Base-by-base conservation (phyloP, 2,888 invertebrate genomes). In the Dasysyrphus tricinctus region DNA sequence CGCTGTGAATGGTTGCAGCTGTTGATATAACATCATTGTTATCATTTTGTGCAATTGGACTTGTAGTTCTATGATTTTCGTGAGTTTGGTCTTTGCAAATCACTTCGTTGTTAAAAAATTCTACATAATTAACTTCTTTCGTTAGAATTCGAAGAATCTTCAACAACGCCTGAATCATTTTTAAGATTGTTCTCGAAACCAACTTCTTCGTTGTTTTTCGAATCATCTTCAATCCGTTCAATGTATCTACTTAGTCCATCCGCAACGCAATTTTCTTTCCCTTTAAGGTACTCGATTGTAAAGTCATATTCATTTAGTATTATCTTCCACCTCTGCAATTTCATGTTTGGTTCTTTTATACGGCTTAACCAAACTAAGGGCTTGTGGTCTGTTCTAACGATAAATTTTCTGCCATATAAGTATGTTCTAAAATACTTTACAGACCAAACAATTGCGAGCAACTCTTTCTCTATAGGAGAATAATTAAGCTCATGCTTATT, bases 1-100 rank as follows among this genome's bases (percentile, higher is more conserved):
- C 56, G 9, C 65, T 77, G 16, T 76, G 56, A 16, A 81, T 73
- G 0, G 75, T 57, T 9, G 65, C 75, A 37, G 32, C 59, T n/a
- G 61, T 83, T 5, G 51, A 70, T 5, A 49, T 49, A 61, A 56
- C 56, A 32, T 75, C 63, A 14, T 56, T 29, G 54, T 32, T 44
- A 47, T 74, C 7, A 6, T 47, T n/a, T 47, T 47, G 44, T n/a
- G 44, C 44, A 47, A 47, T 47, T 47, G 44, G n/a, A 47, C 44
- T 8, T 16, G 44, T 16, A 47, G 44, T 16, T 8, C 8, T 42
- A 42, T n/a, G 14, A 42, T 6, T 47, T 47, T 47, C 44, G n/a
- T 47, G n/a, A n/a, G n/a, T 47, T 47, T 47, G n/a, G 44, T 32
- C 51, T 11, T 24, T n/a, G 16, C 16, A 37, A 12, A 32, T n/a